Evolutionary conservation across 1,140 invertebrate genomes (phyloP).

Genomic region (Neoseiulus cucumeris): DNA sequence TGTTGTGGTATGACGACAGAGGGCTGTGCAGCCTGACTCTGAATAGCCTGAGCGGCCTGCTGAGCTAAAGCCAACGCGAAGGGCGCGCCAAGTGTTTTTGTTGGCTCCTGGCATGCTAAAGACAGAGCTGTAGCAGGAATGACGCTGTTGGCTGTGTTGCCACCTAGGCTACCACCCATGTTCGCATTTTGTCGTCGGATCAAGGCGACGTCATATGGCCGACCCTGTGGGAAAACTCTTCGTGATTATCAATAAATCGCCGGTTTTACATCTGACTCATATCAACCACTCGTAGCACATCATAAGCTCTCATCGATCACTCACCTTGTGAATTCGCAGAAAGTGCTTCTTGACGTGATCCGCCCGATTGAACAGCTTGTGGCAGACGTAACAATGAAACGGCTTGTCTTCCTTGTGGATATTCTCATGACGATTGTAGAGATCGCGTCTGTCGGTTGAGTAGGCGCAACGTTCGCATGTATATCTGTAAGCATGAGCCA

Average conservation of each 20-base stretch:
- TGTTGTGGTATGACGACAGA: too few species aligned
- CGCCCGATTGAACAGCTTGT: slow-evolving; percentile 62
- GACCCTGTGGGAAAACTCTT: slow-evolving; percentile 33
- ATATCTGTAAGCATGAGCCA: slow-evolving; percentile 36
- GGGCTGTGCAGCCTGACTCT: too few species aligned
- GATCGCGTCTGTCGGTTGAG: slow-evolving; percentile 68
- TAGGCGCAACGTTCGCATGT: slow-evolving; percentile 65
- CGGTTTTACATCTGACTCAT: neutral
- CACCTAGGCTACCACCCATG: slow-evolving; percentile 19
- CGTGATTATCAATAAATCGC: too few species aligned
- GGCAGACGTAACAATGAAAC: slow-evolving; percentile 71
- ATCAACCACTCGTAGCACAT: too few species aligned
- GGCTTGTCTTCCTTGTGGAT: slow-evolving; percentile 84
- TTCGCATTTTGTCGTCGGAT: neutral
- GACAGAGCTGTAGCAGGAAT: too few species aligned
- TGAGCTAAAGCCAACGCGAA: too few species aligned
- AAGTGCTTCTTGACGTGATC: slow-evolving; percentile 89
- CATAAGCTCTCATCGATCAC: slow-evolving; percentile 3
- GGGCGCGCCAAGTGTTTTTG: too few species aligned
- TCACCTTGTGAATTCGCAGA: slow-evolving; percentile 48
- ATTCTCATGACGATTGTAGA: slow-evolving; percentile 85
- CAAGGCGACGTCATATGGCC: slow-evolving; percentile 29
- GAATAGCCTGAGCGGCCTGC: too few species aligned
- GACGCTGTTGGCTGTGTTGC: slow-evolving; percentile 23
- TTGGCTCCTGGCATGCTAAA: too few species aligned